phyloP scores from a whole-genome alignment of 2,888 invertebrate genomes.

The Oligia strigilis region DNA sequence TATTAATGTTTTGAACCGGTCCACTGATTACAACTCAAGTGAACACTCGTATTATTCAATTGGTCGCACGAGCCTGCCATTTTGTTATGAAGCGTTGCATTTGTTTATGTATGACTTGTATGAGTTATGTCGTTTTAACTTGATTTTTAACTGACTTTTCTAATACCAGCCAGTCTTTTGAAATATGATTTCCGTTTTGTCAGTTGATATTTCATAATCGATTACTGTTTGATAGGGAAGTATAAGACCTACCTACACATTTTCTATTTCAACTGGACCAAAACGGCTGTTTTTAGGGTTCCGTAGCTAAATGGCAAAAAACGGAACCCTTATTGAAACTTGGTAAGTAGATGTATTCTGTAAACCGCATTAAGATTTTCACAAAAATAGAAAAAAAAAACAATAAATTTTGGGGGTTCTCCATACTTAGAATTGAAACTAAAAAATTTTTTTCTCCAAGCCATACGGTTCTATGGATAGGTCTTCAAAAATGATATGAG shows the following conservation, averaged over 20 bases:
- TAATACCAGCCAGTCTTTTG: not conserved
- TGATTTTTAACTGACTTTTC: not conserved
- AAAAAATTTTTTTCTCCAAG: too few relatives aligned
- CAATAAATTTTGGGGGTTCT: too few relatives aligned
- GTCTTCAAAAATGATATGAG: too few relatives aligned
- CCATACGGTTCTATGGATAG: too few relatives aligned
- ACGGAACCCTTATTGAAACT: too few relatives aligned
- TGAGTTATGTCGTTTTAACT: constrained; percentile 16
- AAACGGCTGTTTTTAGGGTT: not conserved
- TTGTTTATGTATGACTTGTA: constrained; percentile 24
- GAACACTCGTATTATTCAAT: constrained; percentile 82
- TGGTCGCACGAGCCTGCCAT: constrained; percentile 73
- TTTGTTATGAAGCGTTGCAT: constrained; percentile 71
- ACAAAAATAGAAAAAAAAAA: too few relatives aligned
- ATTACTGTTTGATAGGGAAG: not conserved
- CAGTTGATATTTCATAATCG: not conserved
- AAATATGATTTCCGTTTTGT: not conserved
- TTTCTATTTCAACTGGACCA: not conserved
- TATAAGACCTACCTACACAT: too few relatives aligned
- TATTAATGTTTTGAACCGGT: constrained; percentile 83
- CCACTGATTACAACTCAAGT: constrained; percentile 79
- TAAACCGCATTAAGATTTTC: too few relatives aligned
- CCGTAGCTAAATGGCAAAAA: too few relatives aligned
- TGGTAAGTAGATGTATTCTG: too few relatives aligned
- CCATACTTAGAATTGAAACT: too few relatives aligned